Evolutionary conservation across 35 echinoderm and acorn worm species (phyloP), one percentile per base, ranked within the genome.

Genomic region (Chiridota heheva): DNA sequence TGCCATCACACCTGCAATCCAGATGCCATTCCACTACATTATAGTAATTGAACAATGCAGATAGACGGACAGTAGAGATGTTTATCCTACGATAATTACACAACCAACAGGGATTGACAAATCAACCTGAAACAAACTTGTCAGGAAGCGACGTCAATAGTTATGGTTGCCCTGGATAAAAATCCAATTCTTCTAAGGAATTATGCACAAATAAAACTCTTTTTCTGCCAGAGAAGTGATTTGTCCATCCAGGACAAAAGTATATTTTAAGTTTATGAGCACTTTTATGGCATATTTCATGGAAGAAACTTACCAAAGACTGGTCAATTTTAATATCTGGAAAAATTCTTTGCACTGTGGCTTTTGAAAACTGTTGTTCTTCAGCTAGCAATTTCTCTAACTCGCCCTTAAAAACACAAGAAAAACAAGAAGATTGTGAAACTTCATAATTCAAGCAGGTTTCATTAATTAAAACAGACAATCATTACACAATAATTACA

Each of bases 251-350:
- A n/a, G n/a, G n/a, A n/a, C n/a, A n/a, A n/a, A n/a, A n/a, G n/a
- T n/a, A n/a, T n/a, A n/a, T n/a, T n/a, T n/a, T n/a, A n/a, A n/a
- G n/a, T n/a, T n/a, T n/a, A n/a, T n/a, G n/a, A n/a, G n/a, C n/a
- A n/a, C n/a, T n/a, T n/a, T n/a, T n/a, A n/a, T n/a, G n/a, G n/a
- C n/a, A n/a, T n/a, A n/a, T n/a, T n/a, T n/a, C n/a, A n/a, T n/a
- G n/a, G n/a, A n/a, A n/a, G n/a, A 63, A 18, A 91, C 90, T 82
- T 83, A 93, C 90, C 77, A 88, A 39, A 38, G 67, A 56, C 4
- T 36, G 8, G 28, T 88, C 78, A 51, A 83, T 56, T 25, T 42
- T 76, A 26, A 93, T 44, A 1, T 58, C 42, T 7, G 91, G 91
- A 80, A 93, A 93, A 41, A 93, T 67, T 45, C 62, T 88, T 43